These are phyloP conservation scores for Zootermopsis nevadensis DNA, from an alignment of 2,888 invertebrate genomes.

Conservation along the genomic window DNA sequence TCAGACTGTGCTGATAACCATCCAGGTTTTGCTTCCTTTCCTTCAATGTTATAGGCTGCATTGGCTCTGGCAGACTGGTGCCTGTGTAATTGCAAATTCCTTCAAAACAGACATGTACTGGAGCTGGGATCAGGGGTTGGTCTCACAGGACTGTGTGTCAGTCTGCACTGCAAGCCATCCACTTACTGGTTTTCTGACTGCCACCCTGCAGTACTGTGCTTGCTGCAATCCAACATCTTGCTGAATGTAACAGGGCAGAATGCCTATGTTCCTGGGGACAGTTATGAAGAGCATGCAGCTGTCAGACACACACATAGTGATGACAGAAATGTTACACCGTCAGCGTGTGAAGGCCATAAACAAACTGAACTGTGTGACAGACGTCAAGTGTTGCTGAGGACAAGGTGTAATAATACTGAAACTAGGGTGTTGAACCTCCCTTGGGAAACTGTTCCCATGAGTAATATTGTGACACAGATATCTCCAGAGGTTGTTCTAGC, in stretches of 20 bases:
- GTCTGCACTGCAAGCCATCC: slow-evolving; percentile 67
- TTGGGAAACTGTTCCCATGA: slow-evolving; percentile 46
- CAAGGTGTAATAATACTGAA: slow-evolving; percentile 33
- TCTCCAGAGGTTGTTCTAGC: slow-evolving; percentile 49
- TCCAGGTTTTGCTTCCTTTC: not conserved
- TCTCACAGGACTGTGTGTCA: slow-evolving; percentile 74
- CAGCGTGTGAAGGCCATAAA: not conserved
- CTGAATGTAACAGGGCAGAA: slow-evolving; percentile 63
- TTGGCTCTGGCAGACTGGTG: slow-evolving; percentile 79
- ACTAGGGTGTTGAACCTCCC: slow-evolving; percentile 47
- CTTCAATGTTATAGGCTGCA: slow-evolving; percentile 69
- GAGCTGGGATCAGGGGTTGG: slow-evolving; percentile 86
- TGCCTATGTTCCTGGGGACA: not conserved
- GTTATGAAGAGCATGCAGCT: not conserved
- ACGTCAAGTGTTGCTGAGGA: not conserved
- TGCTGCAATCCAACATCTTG: slow-evolving; percentile 72
- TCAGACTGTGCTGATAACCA: not conserved
- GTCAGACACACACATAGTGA: not conserved
- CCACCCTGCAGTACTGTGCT: slow-evolving; percentile 73
- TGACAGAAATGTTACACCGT: too few species aligned
- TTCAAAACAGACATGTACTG: slow-evolving; percentile 70
- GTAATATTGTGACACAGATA: slow-evolving; percentile 1
- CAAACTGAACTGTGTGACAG: not conserved
- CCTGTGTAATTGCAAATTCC: slow-evolving; percentile 66
- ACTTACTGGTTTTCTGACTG: slow-evolving; percentile 76